Base-by-base conservation (phyloP, 1,140 invertebrate genomes). In the Drosophila sp. region DNA sequence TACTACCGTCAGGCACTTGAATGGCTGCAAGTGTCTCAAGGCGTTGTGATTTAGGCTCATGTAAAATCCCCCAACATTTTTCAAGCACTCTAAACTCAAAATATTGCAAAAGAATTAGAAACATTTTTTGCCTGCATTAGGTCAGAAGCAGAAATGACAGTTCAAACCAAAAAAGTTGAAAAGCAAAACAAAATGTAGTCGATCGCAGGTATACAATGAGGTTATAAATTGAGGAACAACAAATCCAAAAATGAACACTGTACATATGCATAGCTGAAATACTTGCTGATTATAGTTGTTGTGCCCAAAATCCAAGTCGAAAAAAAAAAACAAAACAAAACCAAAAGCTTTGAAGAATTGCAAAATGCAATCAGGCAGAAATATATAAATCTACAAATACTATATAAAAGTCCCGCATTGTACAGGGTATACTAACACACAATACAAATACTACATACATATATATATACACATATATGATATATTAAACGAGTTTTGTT, bases 211-310 rank as follows among this genome's bases (percentile, higher is more conserved):
- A 89, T 89, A 79, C 76, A 90, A 80, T 83, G 72, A 86, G 82
- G 80, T 87, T 81, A 86, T 74, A 41, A n/a, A 76, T 76, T 72
- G 50, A 73, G 72, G 44, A 55, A 69, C 29, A 61, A 62, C 61
- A 38, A 25, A 55, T 27, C 1, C 23, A 30, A 56, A 10, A 57
- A 33, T 54, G 70, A 71, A 75, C 44, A 50, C 41, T 91, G 90
- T 91, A 91, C 47, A 91, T 91, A 91, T 44, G 72, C 69, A 86
- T 86, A 91, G 75, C 90, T 91, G 90, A 87, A 84, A 77, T 86
- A 91, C 90, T 91, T 91, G 90, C 85, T 90, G 90, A 91, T 89
- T 86, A 79, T 87, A 47, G 63, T 80, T 35, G 71, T 86, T 79
- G 71, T 80, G 81, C 76, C 60, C 72, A 58, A 62, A 78, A 57